Percentiles rank a stretch among this genome's conserved stretches.
phyloP scores from a whole-genome alignment of 2,888 invertebrate genomes.

The Diaphora mendica region DNA sequence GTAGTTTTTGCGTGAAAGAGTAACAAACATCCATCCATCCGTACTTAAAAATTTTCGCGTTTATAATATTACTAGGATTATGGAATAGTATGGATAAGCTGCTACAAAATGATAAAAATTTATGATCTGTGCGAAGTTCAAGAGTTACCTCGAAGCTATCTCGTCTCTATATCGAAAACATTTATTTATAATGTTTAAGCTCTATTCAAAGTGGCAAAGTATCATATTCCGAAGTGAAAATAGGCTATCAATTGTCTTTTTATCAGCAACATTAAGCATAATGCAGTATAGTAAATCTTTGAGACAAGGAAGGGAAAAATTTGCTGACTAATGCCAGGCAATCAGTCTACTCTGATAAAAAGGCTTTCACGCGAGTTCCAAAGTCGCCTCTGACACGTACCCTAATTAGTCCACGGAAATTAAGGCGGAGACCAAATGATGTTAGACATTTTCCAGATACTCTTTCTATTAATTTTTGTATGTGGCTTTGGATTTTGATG shows the following conservation, averaged over 20 bases:
- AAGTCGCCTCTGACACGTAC: slow-evolving; percentile 48
- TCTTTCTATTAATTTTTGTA: slow-evolving; percentile 3
- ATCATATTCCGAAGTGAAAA: slow-evolving; percentile 33
- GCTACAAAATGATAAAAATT: too few species aligned
- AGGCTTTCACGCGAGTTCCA: slow-evolving; percentile 45
- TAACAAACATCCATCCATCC: too few species aligned
- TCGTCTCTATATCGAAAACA: not conserved
- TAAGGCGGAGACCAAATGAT: slow-evolving; percentile 26
- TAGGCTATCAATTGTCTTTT: slow-evolving; percentile 61
- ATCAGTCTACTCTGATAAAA: slow-evolving; percentile 74
- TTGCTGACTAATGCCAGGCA: slow-evolving; percentile 71
- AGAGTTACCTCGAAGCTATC: not conserved
- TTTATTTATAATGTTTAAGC: too few species aligned
- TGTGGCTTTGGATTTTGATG: not conserved
- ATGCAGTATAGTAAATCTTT: slow-evolving; percentile 62
- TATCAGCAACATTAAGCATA: slow-evolving; percentile 68
- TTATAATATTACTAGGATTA: too few species aligned
- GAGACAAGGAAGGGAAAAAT: slow-evolving; percentile 59
- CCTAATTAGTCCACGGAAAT: slow-evolving; percentile 48
- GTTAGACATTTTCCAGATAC: slow-evolving; percentile 14
- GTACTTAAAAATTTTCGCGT: too few species aligned
- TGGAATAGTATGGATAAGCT: too few species aligned
- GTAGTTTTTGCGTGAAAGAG: too few species aligned
- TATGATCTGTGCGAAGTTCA: too few species aligned
- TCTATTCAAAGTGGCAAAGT: not conserved